These are phyloP conservation scores for Nannoperca australis DNA, from an alignment of 2,797 vertebrate species.

Conservation along the genomic window DNA sequence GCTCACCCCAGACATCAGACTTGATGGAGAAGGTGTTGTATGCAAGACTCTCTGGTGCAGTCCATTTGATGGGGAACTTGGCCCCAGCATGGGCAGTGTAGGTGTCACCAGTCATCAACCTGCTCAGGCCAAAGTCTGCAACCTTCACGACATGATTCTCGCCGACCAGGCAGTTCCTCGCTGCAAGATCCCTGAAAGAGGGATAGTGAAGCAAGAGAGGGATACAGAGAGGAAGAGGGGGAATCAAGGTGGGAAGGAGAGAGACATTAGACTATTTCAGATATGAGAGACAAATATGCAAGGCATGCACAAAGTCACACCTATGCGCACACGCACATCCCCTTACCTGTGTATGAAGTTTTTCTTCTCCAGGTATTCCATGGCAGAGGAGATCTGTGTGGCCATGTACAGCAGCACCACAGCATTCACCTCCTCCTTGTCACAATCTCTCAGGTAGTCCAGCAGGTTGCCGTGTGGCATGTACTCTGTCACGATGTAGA, in stretches of 20 bases:
- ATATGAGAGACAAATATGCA: neutral
- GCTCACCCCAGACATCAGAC: conserved; percentile 98
- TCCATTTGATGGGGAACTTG: conserved; percentile 99
- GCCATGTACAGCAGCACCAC: conserved; percentile 99
- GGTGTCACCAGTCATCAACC: conserved; percentile 98
- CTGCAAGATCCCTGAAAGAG: conserved; percentile 92
- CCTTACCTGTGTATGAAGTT: conserved; percentile 98
- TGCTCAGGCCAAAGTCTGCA: conserved; percentile 96
- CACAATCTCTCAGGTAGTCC: conserved; percentile 97
- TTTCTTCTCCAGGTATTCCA: conserved; percentile 99
- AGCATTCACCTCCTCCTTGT: conserved; percentile 95
- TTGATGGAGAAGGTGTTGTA: conserved; percentile 99
- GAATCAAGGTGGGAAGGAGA: neutral
- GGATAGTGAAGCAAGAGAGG: neutral
- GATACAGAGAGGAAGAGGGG: too few relatives aligned
- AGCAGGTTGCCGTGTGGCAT: conserved; percentile 98
- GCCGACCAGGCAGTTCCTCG: conserved; percentile 97
- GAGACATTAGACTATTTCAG: neutral
- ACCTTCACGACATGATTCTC: conserved; percentile 99
- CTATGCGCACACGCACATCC: too few relatives aligned
- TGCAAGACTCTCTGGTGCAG: conserved; percentile 96
- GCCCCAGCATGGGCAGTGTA: conserved; percentile 98
- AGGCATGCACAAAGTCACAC: neutral
- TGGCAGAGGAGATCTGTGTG: conserved; percentile 99
- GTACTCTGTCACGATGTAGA: conserved; percentile 99